These are phyloP conservation scores for Chinchilla lanigera DNA, from an alignment of 2,113 vertebrate species.

Conservation along the genomic window DNA sequence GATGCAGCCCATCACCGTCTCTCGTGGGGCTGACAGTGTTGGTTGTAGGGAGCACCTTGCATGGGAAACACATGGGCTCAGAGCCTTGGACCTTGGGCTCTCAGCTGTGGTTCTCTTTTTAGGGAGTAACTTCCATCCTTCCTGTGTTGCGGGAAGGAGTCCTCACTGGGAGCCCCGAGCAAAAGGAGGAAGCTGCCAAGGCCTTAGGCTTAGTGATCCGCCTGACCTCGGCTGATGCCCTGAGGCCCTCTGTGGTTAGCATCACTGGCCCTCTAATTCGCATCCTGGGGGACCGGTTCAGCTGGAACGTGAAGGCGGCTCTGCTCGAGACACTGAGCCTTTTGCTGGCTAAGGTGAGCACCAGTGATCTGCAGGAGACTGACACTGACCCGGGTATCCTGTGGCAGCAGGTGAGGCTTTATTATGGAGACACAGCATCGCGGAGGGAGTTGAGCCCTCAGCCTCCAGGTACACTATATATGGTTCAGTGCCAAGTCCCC, in stretches of 20 bases:
- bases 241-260: slow-evolving; percentile 96
- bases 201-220: slow-evolving; percentile 96
- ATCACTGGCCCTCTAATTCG: slow-evolving; percentile 98
- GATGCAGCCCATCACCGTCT: neutral
- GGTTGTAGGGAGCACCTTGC: neutral
- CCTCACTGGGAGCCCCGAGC: slow-evolving; percentile 96
- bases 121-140: slow-evolving; percentile 98
- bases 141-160: slow-evolving; percentile 97
- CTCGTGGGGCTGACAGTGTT: neutral
- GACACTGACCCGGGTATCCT: accelerated
- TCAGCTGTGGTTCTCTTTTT: slow-evolving; percentile 25
- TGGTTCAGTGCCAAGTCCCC: neutral
- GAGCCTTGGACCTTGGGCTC: slow-evolving; percentile 52
- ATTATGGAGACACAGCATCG: neutral
- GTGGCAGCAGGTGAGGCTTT: neutral
- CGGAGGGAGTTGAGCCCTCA: neutral
- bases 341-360: slow-evolving; percentile 94
- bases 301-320: slow-evolving; percentile 96
- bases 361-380: neutral
- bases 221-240: slow-evolving; percentile 96
- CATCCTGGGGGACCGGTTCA: slow-evolving; percentile 97
- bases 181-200: slow-evolving; percentile 98
- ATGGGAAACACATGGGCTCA: neutral
- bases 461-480: neutral
- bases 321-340: slow-evolving; percentile 97